These are phyloP conservation scores for Hartigia nigra DNA, from an alignment of 2,888 invertebrate species.

Conservation along the genomic window DNA sequence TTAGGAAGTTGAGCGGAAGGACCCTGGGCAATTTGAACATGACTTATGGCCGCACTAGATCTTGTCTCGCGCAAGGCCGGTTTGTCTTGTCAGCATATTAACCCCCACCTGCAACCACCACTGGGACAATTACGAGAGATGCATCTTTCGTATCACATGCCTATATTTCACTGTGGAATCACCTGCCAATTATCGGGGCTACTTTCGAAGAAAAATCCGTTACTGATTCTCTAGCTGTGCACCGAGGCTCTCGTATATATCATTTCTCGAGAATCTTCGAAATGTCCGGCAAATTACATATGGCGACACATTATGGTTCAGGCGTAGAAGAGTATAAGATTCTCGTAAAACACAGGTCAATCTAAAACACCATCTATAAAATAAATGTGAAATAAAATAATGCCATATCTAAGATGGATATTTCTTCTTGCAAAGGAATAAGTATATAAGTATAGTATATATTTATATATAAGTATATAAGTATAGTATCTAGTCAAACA, in stretches of 20 bases:
- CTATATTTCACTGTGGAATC: background rate
- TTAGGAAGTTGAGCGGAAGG: slow-evolving; percentile 14
- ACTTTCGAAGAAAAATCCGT: background rate
- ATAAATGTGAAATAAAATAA: background rate
- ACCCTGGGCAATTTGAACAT: background rate
- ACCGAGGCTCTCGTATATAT: background rate
- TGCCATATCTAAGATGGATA: background rate
- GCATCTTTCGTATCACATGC: background rate
- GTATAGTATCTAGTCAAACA: background rate
- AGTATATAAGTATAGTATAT: no score
- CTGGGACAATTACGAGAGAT: slow-evolving; percentile 3
- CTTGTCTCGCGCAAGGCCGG: slow-evolving; percentile 6
- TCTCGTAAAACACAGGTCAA: background rate
- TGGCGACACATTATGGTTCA: background rate
- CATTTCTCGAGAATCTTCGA: background rate
- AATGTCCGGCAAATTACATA: background rate
- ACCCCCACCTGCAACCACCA: background rate
- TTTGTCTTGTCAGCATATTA: slow-evolving; percentile 6
- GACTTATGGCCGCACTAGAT: slow-evolving; percentile 8
- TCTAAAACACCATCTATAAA: background rate
- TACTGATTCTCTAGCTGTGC: background rate
- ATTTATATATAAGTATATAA: no score
- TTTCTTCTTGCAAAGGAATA: background rate
- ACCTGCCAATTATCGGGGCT: background rate
- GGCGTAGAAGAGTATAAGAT: background rate